Evolutionary conservation across 2,797 vertebrate genomes (phyloP), one percentile per base, ranked within the genome.

Genomic region (Betta splendens): DNA sequence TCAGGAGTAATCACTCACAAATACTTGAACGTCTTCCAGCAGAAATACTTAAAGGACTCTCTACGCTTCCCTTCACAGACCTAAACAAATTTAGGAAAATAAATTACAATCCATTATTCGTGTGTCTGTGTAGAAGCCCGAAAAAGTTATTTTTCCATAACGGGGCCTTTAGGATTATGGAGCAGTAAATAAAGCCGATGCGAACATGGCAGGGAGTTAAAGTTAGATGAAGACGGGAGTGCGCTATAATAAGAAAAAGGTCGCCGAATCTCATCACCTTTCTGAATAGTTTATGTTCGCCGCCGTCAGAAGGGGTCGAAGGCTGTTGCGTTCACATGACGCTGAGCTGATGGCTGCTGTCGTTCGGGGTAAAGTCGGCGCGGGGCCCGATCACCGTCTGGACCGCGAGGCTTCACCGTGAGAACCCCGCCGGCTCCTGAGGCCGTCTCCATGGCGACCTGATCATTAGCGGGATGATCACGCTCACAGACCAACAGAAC

Each of bases 21-120:
- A 80, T 70, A 73, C 51, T 73, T 85, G 82, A 71, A 72, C 5
- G 15, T 11, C 28, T 23, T 84, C 80, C 83, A 81, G 45, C 3
- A 63, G 53, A 72, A 66, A 72, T 60, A 57, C 50, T 47, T 59
- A 28, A 22, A 64, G 55, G 4, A 43, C 20, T 56, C 44, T 22
- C 47, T 23, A 35, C 43, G 16, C 53, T 47, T 49, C 18, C 64
- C n/a, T 18, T 55, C 23, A 16, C 49, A 54, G 37, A 69, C 35
- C 49, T 33, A 59, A 54, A 47, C 38, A 26, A 25, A 46, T 53
- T 56, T 52, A 21, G 57, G 46, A 64, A 66, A 72, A 69, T 57
- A 26, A 60, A 54, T 25, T 53, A 18, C 60, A 46, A 64, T 50
- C 72, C 23, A 74, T 70, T 48, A 55, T 48, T 38, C 59, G 42